Conservation (phyloP, 2,888 invertebrate species). For the Yponomeuta plumbellus region DNA sequence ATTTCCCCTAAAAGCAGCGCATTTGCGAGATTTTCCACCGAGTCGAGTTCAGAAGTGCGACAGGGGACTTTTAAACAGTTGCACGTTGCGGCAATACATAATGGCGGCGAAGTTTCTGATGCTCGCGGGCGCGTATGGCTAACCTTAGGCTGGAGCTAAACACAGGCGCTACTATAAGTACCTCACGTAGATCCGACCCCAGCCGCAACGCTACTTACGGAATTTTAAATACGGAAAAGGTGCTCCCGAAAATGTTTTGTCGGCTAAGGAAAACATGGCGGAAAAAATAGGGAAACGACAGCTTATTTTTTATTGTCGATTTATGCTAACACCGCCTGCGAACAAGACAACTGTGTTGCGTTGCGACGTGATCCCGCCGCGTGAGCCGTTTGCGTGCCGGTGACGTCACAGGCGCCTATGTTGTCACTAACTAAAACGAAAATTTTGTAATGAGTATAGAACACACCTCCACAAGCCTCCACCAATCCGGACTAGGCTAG, state of each 20-base stretch:
- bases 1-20: background rate
- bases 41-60: conserved; percentile 21
- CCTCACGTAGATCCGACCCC: conserved; percentile 58
- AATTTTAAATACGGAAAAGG: conserved; percentile 67
- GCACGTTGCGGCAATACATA: conserved; percentile 27
- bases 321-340: conserved; percentile 48
- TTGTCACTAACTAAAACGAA: too few species aligned
- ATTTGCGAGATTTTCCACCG: background rate
- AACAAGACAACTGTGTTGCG: conserved; percentile 24
- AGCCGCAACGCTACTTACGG: conserved; percentile 35
- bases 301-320: conserved; percentile 56
- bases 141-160: conserved; percentile 52
- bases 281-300: conserved; percentile 27
- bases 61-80: conserved; percentile 38
- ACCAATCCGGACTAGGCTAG: too few species aligned
- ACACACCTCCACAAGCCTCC: too few species aligned
- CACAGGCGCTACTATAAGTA: conserved; percentile 57
- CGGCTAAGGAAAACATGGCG: conserved; percentile 42
- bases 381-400: background rate
- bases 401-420: background rate
- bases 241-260: conserved; percentile 60
- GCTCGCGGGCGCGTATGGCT: conserved; percentile 34
- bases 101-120: conserved; percentile 24
- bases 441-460: too few species aligned
- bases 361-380: conserved; percentile 32